phyloP scores from a whole-genome alignment of 2,888 invertebrate species.

The Pseudolycoriella hygida region DNA sequence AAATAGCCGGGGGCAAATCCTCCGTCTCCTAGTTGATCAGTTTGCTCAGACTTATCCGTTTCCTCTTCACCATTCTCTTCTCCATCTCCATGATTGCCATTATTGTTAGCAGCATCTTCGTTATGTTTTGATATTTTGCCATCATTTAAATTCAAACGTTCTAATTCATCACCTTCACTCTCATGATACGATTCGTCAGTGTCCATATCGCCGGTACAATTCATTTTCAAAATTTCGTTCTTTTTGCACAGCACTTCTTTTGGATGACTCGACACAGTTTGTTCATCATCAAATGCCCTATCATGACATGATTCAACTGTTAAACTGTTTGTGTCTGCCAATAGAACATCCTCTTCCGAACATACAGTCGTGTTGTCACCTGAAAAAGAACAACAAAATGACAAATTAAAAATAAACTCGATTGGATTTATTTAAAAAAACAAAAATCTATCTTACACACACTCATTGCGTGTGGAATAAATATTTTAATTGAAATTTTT shows the following conservation, averaged over 20 bases:
- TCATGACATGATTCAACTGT: conserved; percentile 4
- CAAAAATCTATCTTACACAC: background rate
- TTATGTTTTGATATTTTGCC: conserved; percentile 5
- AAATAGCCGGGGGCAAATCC: conserved; percentile 49
- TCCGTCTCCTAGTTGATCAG: conserved; percentile 1
- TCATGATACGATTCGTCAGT: background rate
- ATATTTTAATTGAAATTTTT: too few species aligned
- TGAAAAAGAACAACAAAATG: background rate
- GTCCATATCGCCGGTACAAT: background rate
- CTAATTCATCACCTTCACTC: background rate
- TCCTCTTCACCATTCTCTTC: background rate
- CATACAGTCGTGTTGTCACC: conserved; percentile 7
- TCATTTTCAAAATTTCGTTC: background rate
- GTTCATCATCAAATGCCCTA: conserved; percentile 2
- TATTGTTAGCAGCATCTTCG: conserved; percentile 7
- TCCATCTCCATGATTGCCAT: conserved; percentile 2
- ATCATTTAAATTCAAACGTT: background rate
- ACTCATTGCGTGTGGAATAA: background rate
- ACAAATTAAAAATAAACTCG: background rate
- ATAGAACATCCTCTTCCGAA: conserved; percentile 8
- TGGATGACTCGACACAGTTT: background rate
- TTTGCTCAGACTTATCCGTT: conserved; percentile 3
- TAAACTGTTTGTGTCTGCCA: conserved; percentile 7
- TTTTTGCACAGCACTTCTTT: background rate
- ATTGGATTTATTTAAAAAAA: background rate